Base-by-base conservation (phyloP, 2,797 vertebrate genomes). In the Dromococcyx pavoninus region DNA sequence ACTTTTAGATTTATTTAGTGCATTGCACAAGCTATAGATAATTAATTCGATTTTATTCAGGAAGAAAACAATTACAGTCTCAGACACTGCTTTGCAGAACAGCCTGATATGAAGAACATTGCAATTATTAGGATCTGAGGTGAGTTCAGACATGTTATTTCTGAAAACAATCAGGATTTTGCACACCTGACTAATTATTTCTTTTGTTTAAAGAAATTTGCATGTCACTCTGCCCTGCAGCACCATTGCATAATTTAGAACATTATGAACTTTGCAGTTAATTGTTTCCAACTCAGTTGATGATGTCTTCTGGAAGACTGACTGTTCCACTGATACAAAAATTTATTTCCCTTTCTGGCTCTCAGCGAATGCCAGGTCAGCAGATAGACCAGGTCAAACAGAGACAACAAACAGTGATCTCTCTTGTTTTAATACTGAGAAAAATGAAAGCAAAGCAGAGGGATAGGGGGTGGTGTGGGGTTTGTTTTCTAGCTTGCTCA, bases 81-180 rank as follows among this genome's bases (percentile, higher is more conserved):
- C 67, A 85, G 65, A 39, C 16, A 78, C 15, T 51, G 39, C 33
- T 85, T 77, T 77, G 32, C 37, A 69, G 61, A 71, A 54, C 21
- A 91, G 67, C 21, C 17, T 74, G 65, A 76, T 87, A 73, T 27
- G 35, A 88, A 88, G 33, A 93, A 46, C 19, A 67, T 2, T 54
- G 35, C 51, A 85, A 94, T 71, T 95, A 88, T n/a, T 50, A 78
- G 7, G 71, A 44, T 70, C 62, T 74, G 56, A 78, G 27, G 32
- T 35, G 51, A 92, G 57, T 21, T 89, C 65, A 83, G 46, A 61
- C 39, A 60, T 16, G 24, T 54, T 69, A 64, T 89, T 86, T 89
- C 65, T 65, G 48, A 93, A 95, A 92, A 93, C 33, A 89, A 62
- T 23, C 51, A 77, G 23, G 8, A 25, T 95, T 94, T 83, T 83